A percentile compares a stretch with the other conserved stretches of the same genome.
These are phyloP conservation scores for Crambe crambe DNA, from an alignment of 37 sponge, comb jelly and placozoan genomes.

Conservation along the genomic window DNA sequence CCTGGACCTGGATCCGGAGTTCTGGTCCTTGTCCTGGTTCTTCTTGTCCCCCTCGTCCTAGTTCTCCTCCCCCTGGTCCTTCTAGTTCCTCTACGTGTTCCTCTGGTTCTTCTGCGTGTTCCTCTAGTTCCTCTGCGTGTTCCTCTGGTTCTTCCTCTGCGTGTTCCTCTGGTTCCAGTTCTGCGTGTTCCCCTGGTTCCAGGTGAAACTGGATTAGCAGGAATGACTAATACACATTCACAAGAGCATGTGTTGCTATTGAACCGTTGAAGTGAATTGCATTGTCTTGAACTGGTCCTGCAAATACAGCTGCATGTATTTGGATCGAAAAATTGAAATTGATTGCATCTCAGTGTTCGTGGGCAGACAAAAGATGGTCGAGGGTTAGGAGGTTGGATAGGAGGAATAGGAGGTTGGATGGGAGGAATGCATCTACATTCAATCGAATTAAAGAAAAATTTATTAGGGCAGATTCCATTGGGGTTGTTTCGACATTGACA, in stretches of 20 bases:
- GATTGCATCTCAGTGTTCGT: no score
- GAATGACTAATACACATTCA: slow-evolving; percentile 1
- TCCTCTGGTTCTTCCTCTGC: neutral
- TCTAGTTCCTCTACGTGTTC: neutral
- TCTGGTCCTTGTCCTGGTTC: neutral
- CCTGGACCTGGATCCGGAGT: no score
- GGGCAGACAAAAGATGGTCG: no score
- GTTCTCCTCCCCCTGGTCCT: neutral
- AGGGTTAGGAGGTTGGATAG: no score
- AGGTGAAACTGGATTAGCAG: neutral
- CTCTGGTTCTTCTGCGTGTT: neutral
- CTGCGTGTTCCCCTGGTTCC: neutral
- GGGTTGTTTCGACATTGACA: slow-evolving; percentile 37
- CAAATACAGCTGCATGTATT: slow-evolving; percentile 37
- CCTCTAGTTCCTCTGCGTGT: no score
- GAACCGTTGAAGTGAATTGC: neutral
- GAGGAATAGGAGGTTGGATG: no score
- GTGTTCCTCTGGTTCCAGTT: no score
- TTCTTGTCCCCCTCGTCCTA: neutral
- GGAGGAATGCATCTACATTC: no score
- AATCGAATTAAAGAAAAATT: no score
- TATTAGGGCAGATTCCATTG: no score
- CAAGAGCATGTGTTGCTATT: slow-evolving; percentile 20
- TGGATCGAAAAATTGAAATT: slow-evolving; percentile 1
- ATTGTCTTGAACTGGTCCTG: neutral